Evolutionary conservation across 1,140 invertebrate genomes (phyloP).

Genomic region (Plectrocnemia conspersa): DNA sequence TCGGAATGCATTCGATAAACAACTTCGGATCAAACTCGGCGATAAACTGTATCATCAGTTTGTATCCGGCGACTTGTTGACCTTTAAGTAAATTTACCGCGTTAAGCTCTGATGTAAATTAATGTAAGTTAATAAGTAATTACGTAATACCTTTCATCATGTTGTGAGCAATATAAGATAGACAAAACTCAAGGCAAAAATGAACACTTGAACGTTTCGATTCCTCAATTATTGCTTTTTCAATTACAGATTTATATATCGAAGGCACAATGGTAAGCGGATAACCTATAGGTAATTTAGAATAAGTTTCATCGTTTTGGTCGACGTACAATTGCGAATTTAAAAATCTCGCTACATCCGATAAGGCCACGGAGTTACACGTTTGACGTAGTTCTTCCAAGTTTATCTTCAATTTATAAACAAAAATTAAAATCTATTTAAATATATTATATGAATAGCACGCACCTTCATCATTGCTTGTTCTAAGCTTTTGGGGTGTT

Average conservation of each 20-base stretch:
- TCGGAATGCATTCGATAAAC: constrained; percentile 56
- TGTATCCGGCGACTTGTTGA: constrained; percentile 60
- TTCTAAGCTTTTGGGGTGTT: background rate
- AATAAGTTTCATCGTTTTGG: constrained; percentile 4
- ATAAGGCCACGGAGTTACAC: background rate
- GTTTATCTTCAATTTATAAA: background rate
- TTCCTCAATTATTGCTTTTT: constrained; percentile 1
- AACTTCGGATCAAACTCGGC: constrained; percentile 61
- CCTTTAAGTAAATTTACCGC: no score
- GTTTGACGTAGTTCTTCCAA: background rate
- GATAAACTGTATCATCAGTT: constrained; percentile 65
- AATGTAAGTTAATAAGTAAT: no score
- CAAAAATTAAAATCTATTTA: constrained; percentile 1
- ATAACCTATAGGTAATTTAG: constrained; percentile 5
- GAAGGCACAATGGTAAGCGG: background rate
- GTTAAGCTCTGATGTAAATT: no score
- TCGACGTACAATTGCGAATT: background rate
- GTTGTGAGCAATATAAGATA: background rate
- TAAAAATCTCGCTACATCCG: constrained; percentile 2
- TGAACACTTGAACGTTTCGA: background rate
- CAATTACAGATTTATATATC: background rate
- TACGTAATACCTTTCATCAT: constrained; percentile 6
- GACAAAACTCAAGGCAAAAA: background rate
- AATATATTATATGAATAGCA: background rate
- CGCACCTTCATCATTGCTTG: background rate